Percentiles rank a stretch among this genome's conserved stretches.
phyloP scores from a whole-genome alignment of 2,797 vertebrate species.

The Phylloscopus collybita region DNA sequence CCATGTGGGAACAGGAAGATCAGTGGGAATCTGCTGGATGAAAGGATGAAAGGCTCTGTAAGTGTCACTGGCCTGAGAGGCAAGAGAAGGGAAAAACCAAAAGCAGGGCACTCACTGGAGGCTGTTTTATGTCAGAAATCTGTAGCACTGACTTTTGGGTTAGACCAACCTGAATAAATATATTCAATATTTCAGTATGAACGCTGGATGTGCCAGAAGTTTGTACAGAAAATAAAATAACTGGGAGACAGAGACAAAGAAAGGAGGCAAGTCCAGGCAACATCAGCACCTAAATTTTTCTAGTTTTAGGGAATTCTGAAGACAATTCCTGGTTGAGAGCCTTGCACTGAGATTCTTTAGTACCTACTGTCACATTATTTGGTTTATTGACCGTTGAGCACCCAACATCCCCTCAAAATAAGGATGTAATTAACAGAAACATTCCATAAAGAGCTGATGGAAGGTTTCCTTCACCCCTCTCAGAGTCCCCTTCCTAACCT shows the following conservation, averaged over 20 bases:
- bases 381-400: not conserved
- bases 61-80: not conserved
- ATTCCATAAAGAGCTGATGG: not conserved
- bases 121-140: not conserved
- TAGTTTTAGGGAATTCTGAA: not conserved
- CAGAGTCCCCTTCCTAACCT: not conserved
- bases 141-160: rapidly evolving
- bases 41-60: not conserved
- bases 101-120: not conserved
- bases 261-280: not conserved
- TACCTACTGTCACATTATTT: not conserved
- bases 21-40: not conserved
- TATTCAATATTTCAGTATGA: not conserved
- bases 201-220: not conserved
- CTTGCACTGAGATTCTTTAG: not conserved
- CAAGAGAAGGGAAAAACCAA: not conserved
- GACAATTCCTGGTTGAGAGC: not conserved
- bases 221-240: not conserved
- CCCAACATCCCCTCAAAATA: not conserved
- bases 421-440: not conserved
- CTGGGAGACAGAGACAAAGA: not conserved
- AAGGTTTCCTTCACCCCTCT: not conserved
- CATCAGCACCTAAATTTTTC: not conserved
- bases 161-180: not conserved
- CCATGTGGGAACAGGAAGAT: not conserved